Evolutionary conservation across 2,888 invertebrate species (phyloP), one percentile per base, ranked within the genome.

Genomic region (Coenonympha glycerion): DNA sequence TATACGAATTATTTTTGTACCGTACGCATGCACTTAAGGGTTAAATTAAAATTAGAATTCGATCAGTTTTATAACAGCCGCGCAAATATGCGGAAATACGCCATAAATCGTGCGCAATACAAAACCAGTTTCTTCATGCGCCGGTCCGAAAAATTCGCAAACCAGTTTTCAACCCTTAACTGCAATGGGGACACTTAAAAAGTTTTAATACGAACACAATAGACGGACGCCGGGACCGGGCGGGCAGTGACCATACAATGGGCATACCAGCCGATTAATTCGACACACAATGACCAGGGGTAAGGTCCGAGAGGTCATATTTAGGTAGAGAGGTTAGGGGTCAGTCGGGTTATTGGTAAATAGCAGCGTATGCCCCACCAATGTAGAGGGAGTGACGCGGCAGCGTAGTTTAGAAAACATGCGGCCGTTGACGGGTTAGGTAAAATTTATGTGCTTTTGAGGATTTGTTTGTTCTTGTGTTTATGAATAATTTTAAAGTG

Each of bases 251-350:
- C 71, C 73, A 61, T 61, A 85, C 83, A 86, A 86, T 73, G 66
- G 76, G 61, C 65, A 62, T 73, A 83, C 86, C 67, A 79, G 76
- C 74, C 84, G 87, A 86, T 87, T 87, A 87, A 84, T 85, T 76
- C 76, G 63, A 59, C 68, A 60, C 71, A 87, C 86, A 87, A 87
- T 80, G 77, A 70, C 75, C 75, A 66, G 65, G 77, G 79, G 79
- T 74, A 69, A 59, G 69, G 76, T 72, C 76, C 71, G 68, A 73
- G 62, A 77, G 86, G 86, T 87, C 84, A 87, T 84, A 85, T 86
- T 87, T 87, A 81, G 86, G 85, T 79, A 83, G 73, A 76, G 53
- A 76, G 85, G 82, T 85, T 71, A 85, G 69, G 81, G 85, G 84
- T 83, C 82, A 83, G 73, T 53, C 68, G 76, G 79, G 84, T 79